Conservation (phyloP, 2,888 invertebrate genomes). For the Rhagium mordax region DNA sequence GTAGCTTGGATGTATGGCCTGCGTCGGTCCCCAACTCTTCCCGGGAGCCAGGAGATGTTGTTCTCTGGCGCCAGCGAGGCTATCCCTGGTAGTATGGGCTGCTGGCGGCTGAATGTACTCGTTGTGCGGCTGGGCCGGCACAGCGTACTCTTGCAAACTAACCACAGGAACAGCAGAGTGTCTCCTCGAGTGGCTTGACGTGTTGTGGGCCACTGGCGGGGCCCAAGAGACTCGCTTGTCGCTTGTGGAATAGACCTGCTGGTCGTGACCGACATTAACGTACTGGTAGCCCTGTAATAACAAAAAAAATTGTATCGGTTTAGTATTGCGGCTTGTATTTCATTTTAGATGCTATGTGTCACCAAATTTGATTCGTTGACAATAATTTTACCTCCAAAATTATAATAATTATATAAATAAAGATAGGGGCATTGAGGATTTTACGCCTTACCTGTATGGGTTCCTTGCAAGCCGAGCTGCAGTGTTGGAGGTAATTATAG, state of each 20-base stretch:
- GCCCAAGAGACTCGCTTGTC: constrained; percentile 76
- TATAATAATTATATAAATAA: too few species aligned
- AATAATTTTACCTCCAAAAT: too few species aligned
- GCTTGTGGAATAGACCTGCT: constrained; percentile 61
- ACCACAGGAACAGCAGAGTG: constrained; percentile 69
- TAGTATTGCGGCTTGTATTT: too few species aligned
- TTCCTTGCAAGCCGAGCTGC: constrained; percentile 71
- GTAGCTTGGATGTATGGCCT: constrained; percentile 71
- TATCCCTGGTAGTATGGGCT: constrained; percentile 74
- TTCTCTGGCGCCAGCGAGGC: constrained; percentile 67
- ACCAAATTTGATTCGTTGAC: too few species aligned
- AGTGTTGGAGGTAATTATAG: constrained; percentile 62
- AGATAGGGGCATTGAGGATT: background rate
- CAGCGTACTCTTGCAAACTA: constrained; percentile 67
- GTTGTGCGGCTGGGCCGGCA: constrained; percentile 71
- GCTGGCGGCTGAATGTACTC: constrained; percentile 75
- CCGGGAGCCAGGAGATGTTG: constrained; percentile 75
- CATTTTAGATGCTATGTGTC: too few species aligned
- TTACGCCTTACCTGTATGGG: constrained; percentile 54
- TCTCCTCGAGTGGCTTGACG: constrained; percentile 59
- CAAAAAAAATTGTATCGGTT: too few species aligned
- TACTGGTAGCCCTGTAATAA: constrained; percentile 53
- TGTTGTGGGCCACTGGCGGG: constrained; percentile 62
- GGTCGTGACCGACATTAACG: constrained; percentile 58
- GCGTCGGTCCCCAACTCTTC: constrained; percentile 69